Percentiles rank a stretch among this genome's conserved stretches.
Evolutionary conservation across 2,888 invertebrate genomes (phyloP).

Genomic region (Cremastinae sp.): DNA sequence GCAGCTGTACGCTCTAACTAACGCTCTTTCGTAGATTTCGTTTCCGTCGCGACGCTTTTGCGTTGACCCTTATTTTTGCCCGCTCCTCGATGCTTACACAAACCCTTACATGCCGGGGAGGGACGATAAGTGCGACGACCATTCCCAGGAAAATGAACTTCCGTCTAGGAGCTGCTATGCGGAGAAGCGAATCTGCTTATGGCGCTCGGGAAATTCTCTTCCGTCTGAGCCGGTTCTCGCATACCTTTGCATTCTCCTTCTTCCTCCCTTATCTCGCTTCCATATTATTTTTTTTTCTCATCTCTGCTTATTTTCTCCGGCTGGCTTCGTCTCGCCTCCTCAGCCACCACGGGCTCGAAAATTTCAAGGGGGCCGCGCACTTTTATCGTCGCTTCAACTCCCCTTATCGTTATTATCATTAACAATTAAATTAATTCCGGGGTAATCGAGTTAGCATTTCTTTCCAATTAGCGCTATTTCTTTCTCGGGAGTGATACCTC

Average conservation of each 20-base stretch:
- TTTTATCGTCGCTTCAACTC: not conserved
- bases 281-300: not conserved
- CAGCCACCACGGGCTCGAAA: not conserved
- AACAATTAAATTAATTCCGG: too few species aligned
- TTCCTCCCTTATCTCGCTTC: constrained; percentile 9
- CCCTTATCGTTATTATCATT: too few species aligned
- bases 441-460: too few species aligned
- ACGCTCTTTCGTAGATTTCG: too few species aligned
- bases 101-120: constrained; percentile 37
- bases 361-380: not conserved
- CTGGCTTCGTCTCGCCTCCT: not conserved
- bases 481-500: too few species aligned
- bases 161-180: constrained; percentile 59
- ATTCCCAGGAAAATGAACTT: constrained; percentile 65
- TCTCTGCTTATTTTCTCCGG: not conserved
- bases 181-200: constrained; percentile 57
- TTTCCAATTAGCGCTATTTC: too few species aligned
- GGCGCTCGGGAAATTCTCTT: constrained; percentile 50
- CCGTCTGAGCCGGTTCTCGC: constrained; percentile 33
- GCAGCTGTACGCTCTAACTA: too few species aligned
- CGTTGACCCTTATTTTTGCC: constrained; percentile 48
- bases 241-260: constrained; percentile 41
- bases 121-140: constrained; percentile 62
- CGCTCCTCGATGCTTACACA: constrained; percentile 33
- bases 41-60: too few species aligned